Evolutionary conservation across 2,888 invertebrate genomes (phyloP).

Genomic region (Cephus runcator): DNA sequence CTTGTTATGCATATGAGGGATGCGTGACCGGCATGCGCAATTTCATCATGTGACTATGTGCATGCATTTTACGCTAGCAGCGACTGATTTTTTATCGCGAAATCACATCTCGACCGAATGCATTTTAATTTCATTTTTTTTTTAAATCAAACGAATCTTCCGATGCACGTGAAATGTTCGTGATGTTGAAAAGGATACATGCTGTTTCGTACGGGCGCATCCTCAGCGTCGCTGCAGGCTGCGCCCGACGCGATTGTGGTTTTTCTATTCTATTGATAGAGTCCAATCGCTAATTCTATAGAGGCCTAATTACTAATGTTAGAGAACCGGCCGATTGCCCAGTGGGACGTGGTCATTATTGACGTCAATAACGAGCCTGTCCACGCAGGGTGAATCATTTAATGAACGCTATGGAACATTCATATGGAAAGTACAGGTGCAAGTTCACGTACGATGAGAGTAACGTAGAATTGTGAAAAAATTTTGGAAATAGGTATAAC

Average conservation of each 20-base stretch:
- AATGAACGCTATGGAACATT: not conserved
- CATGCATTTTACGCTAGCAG: not conserved
- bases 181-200: not conserved
- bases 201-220: not conserved
- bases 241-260: not conserved
- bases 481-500: not conserved
- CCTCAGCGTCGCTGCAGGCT: not conserved
- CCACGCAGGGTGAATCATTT: no score
- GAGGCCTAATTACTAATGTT: constrained; percentile 51
- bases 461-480: not conserved
- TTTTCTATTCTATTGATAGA: constrained; percentile 26
- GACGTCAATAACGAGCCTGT: constrained; percentile 39
- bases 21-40: constrained; percentile 50
- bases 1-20: constrained; percentile 48
- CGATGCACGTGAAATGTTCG: not conserved
- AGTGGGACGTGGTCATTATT: constrained; percentile 52
- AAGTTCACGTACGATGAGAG: not conserved
- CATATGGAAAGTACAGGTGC: not conserved
- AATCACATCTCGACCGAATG: constrained; percentile 9
- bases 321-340: constrained; percentile 50
- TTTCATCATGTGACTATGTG: constrained; percentile 31
- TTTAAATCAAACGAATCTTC: not conserved
- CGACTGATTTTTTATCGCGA: not conserved
- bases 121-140: constrained; percentile 9
- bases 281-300: constrained; percentile 32